Percentiles rank a stretch among this genome's conserved stretches.
Evolutionary conservation across 2,888 invertebrate genomes (phyloP).

Genomic region (Drosophila parthenogenetica): DNA sequence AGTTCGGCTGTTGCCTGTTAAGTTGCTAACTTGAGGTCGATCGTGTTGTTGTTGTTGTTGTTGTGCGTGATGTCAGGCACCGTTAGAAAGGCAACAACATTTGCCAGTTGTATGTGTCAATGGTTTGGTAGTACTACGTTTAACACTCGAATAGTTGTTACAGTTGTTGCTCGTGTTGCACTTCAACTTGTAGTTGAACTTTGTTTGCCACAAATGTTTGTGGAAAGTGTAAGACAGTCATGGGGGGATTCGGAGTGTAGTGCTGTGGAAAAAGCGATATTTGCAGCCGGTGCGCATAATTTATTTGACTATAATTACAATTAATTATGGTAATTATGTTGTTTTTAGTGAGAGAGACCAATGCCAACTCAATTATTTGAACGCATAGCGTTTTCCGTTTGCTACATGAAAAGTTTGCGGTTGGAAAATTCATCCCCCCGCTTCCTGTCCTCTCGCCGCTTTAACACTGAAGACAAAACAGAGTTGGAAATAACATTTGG

Average conservation of each 20-base stretch:
- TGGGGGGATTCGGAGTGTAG: background rate
- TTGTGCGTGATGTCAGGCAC: conserved; percentile 74
- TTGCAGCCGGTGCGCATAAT: conserved; percentile 71
- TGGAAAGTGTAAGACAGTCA: background rate
- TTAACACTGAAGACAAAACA: conserved; percentile 65
- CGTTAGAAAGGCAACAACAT: conserved; percentile 70
- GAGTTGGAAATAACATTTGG: conserved; percentile 76
- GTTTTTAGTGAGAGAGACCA: conserved; percentile 69
- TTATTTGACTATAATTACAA: conserved; percentile 81
- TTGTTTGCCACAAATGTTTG: background rate
- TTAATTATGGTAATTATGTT: conserved; percentile 81
- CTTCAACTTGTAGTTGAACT: conserved; percentile 30
- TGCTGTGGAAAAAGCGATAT: conserved; percentile 45
- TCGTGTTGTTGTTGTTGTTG: conserved; percentile 56
- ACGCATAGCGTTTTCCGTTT: conserved; percentile 63
- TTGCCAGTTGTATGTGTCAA: conserved; percentile 75
- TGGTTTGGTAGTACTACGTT: conserved; percentile 43
- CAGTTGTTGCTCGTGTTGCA: conserved; percentile 42
- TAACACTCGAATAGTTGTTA: conserved; percentile 35
- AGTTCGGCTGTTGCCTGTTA: conserved; percentile 14
- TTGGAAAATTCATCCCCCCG: conserved; percentile 59
- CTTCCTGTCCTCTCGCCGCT: background rate
- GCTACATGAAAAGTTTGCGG: conserved; percentile 77
- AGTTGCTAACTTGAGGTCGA: conserved; percentile 43
- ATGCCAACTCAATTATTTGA: conserved; percentile 80